A percentile compares a stretch with the other conserved stretches of the same genome.
Conservation (phyloP, 30 jellyfish, hydroid and myxozoan species). For the Sanderia malayensis region DNA sequence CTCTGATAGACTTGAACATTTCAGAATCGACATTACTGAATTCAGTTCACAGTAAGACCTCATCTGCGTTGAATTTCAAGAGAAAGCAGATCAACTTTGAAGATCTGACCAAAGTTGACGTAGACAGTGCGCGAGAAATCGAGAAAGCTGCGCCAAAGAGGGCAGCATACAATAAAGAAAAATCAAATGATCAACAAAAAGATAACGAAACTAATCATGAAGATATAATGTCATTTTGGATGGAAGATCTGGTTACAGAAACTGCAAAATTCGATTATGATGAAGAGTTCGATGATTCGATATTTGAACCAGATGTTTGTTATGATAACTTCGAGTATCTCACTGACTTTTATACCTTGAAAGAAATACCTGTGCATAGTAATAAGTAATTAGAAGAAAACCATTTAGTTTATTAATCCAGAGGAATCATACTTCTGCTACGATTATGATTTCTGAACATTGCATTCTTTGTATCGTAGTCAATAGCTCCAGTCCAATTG, state of each 20-base stretch:
- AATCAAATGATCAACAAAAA: neutral
- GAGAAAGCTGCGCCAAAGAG: constrained; percentile 49
- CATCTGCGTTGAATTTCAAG: constrained; percentile 63
- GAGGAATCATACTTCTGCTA: no score
- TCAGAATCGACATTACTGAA: constrained; percentile 1
- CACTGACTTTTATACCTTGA: constrained; percentile 31
- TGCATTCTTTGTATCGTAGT: no score
- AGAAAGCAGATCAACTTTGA: constrained; percentile 12
- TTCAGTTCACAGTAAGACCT: constrained; percentile 32
- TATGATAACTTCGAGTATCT: constrained; percentile 13
- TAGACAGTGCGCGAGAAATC: constrained; percentile 31
- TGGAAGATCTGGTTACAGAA: constrained; percentile 57
- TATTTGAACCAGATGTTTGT: constrained; percentile 40
- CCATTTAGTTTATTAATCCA: no score
- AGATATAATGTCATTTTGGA: constrained; percentile 46
- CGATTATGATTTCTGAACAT: no score
- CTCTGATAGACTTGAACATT: neutral
- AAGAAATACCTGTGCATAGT: constrained; percentile 47
- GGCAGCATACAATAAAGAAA: constrained; percentile 6
- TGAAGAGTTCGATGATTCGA: constrained; percentile 11
- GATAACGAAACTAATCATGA: constrained; percentile 27
- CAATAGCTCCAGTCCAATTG: no score
- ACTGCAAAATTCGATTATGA: constrained; percentile 53
- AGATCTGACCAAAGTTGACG: constrained; percentile 37
- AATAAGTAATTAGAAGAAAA: no score